Percentiles rank a stretch among this genome's conserved stretches.
Conservation (phyloP, 1,140 invertebrate species). For the Lutraria rhynchaena region DNA sequence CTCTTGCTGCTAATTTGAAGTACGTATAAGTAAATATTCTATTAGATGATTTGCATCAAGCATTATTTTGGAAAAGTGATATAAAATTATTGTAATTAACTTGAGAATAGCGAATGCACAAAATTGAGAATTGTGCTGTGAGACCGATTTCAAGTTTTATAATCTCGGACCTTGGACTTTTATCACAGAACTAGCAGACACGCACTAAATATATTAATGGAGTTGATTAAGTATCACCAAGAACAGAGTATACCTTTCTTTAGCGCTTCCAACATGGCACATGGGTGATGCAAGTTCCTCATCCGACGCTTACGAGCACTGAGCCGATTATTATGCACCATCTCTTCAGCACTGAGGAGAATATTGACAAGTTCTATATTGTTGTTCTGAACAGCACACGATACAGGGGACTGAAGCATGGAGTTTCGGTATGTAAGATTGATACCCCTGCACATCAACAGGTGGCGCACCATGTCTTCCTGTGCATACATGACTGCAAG, state of each 20-base stretch:
- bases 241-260: slow-evolving; percentile 53
- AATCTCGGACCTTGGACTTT: too few relatives aligned
- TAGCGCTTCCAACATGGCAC: slow-evolving; percentile 54
- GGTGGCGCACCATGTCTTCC: slow-evolving; percentile 39
- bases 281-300: slow-evolving; percentile 39
- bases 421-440: slow-evolving; percentile 49
- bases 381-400: slow-evolving; percentile 57
- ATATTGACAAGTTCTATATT: slow-evolving; percentile 50
- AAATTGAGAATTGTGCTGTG: too few relatives aligned
- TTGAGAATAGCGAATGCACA: too few relatives aligned
- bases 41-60: too few relatives aligned
- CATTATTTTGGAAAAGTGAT: too few relatives aligned
- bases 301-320: neutral
- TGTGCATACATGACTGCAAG: slow-evolving; percentile 31
- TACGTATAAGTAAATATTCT: too few relatives aligned
- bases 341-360: slow-evolving; percentile 43
- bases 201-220: too few relatives aligned
- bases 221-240: too few relatives aligned
- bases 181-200: too few relatives aligned
- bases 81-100: too few relatives aligned
- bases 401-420: slow-evolving; percentile 28
- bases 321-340: neutral
- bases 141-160: too few relatives aligned
- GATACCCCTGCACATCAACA: slow-evolving; percentile 35
- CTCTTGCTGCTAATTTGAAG: too few relatives aligned